These are phyloP conservation scores for Takifugu ocellatus DNA, from an alignment of 2,797 vertebrate genomes.

Conservation along the genomic window DNA sequence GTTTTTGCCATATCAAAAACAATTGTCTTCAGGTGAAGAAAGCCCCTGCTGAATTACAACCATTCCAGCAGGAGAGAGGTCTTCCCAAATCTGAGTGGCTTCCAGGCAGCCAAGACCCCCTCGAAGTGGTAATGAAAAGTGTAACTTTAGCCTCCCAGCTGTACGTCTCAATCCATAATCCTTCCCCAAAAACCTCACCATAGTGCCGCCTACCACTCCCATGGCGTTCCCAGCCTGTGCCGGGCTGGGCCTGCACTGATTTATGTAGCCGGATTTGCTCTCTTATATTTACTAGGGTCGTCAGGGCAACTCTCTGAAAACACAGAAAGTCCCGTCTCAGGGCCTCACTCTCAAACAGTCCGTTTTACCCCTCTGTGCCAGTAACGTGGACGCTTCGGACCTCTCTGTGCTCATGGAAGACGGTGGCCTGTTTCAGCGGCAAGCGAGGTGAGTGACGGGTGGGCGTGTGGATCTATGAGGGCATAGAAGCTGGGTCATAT, in stretches of 20 bases:
- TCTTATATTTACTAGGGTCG: constrained; percentile 66
- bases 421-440: constrained; percentile 53
- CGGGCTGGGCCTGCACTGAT: constrained; percentile 72
- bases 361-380: constrained; percentile 38
- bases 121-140: constrained; percentile 82
- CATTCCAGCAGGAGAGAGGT: constrained; percentile 63
- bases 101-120: constrained; percentile 78
- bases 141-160: constrained; percentile 83
- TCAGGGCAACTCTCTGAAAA: constrained; percentile 60
- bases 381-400: constrained; percentile 53
- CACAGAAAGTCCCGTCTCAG: constrained; percentile 45
- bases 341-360: constrained; percentile 46
- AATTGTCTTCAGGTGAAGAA: constrained; percentile 75
- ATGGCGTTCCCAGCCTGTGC: constrained; percentile 73
- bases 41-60: constrained; percentile 60
- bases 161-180: constrained; percentile 84
- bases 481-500: constrained; percentile 2
- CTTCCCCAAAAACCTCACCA: constrained; percentile 76
- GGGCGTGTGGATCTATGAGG: constrained; percentile 15
- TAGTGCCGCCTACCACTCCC: constrained; percentile 79
- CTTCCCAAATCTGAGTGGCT: constrained; percentile 72
- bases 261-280: constrained; percentile 72
- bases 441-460: constrained; percentile 72
- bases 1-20: constrained; percentile 70
- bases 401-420: constrained; percentile 32